These are phyloP conservation scores for Pseudoatta argentina DNA, from an alignment of 1,140 invertebrate genomes.

Conservation along the genomic window DNA sequence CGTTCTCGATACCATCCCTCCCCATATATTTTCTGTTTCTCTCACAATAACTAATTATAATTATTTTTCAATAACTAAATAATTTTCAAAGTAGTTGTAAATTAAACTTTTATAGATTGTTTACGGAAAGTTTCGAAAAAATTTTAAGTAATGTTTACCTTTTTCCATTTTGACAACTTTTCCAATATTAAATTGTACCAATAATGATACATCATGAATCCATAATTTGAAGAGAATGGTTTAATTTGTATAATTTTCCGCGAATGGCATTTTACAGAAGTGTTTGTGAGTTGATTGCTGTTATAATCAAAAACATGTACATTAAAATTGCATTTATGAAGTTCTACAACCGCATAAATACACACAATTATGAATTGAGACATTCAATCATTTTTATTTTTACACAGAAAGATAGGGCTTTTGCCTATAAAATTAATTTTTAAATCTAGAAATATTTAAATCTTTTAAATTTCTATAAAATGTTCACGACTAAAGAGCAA, in stretches of 20 bases:
- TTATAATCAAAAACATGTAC: background rate
- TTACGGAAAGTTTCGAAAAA: background rate
- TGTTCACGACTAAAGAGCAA: conserved; percentile 18
- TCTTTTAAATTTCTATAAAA: conserved; percentile 1
- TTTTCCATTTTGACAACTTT: background rate
- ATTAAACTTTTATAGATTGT: conserved; percentile 29
- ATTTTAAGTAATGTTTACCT: background rate
- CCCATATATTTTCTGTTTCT: background rate
- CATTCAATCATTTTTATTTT: conserved; percentile 4
- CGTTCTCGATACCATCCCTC: conserved; percentile 57
- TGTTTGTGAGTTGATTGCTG: conserved; percentile 5
- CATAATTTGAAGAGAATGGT: conserved; percentile 3
- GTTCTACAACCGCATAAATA: background rate
- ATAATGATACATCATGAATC: conserved; percentile 11
- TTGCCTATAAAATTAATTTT: background rate
- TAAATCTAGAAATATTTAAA: background rate
- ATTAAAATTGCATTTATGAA: background rate
- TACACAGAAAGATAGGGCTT: background rate
- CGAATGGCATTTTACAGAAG: conserved; percentile 1
- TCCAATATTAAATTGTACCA: conserved; percentile 3
- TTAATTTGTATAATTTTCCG: conserved; percentile 11
- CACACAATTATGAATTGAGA: background rate
- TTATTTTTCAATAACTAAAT: conserved; percentile 18
- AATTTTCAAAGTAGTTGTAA: background rate
- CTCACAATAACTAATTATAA: conserved; percentile 25